Base-by-base conservation (phyloP, 1,140 invertebrate genomes). In the Plodia interpunctella region DNA sequence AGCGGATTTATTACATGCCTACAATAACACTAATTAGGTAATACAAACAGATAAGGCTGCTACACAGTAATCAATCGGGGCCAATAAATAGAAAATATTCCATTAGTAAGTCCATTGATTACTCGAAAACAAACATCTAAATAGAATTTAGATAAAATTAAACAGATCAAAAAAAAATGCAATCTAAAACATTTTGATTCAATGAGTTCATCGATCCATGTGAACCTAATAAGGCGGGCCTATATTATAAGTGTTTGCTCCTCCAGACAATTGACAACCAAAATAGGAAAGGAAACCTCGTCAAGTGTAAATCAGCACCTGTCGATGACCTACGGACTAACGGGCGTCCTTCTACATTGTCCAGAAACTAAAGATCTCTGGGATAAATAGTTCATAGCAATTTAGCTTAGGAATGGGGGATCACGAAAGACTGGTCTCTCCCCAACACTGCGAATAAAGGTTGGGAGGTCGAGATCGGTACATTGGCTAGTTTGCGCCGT, bases 301-400 rank as follows among this genome's bases (percentile, higher is more conserved):
- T 88, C 85, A 85, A 80, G 76, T 77, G 74, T 74, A 82, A 82
- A 86, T 85, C 80, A 76, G 74, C 84, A 88, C 83, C 80, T 88
- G 85, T 78, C 80, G 81, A 83, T 84, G 85, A 88, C 80, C 85
- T 72, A 71, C 55, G 66, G 68, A 61, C 82, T 88, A 88, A 86
- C 85, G 83, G 85, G 72, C 71, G 74, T 72, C 79, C 76, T 70
- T 74, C 70, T 55, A 68, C 59, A 57, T 61, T 60, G 62, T 60
- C 78, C 74, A 78, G 61, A 72, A 57, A 68, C 53, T 55, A 55
- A 44, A 52, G 70, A 72, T 57, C 79, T 56, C 61, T 54, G 70
- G 54, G 49, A 44, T 49, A n/a, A 30, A 19, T 52, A 62, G 50
- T 54, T 20, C 32, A 52, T 56, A 30, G 52, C 30, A 62, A 64